These are phyloP conservation scores for Urocitellus parryii DNA, from an alignment of 2,113 vertebrate genomes.

Conservation along the genomic window DNA sequence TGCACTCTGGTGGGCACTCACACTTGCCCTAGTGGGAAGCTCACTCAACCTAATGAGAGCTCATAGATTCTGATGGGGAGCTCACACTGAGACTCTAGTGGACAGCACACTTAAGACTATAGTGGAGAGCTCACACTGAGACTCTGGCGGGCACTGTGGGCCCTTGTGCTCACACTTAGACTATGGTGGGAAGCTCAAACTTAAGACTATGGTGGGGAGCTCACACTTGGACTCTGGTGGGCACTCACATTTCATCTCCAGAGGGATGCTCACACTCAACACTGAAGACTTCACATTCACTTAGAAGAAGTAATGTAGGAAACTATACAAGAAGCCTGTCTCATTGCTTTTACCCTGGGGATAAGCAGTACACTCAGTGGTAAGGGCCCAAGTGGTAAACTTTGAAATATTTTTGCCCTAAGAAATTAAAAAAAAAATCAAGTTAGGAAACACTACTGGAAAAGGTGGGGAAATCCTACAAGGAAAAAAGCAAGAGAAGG, in stretches of 20 bases:
- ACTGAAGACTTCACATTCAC: too few species aligned
- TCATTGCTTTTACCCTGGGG: not conserved
- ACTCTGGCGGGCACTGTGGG: not conserved
- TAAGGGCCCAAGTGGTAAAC: not conserved
- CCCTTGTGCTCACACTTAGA: not conserved
- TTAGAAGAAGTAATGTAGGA: too few species aligned
- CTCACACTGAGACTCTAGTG: not conserved
- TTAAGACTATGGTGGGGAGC: not conserved
- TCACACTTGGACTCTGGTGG: not conserved
- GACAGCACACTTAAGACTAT: too few species aligned
- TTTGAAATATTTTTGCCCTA: not conserved
- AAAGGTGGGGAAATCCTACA: not conserved
- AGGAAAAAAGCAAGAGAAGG: not conserved
- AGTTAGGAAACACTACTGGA: not conserved
- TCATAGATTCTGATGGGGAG: too few species aligned
- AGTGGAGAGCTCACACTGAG: too few species aligned
- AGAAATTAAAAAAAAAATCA: not conserved
- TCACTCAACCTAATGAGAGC: too few species aligned
- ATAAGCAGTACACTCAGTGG: accelerated
- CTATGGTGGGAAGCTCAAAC: too few species aligned
- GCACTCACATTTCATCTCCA: too few species aligned
- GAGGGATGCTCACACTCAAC: not conserved
- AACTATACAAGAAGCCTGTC: not conserved
- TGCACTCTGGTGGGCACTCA: not conserved
- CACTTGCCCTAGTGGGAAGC: too few species aligned